phyloP scores from a whole-genome alignment of 2,888 invertebrate genomes.

The Monochamus alternatus region DNA sequence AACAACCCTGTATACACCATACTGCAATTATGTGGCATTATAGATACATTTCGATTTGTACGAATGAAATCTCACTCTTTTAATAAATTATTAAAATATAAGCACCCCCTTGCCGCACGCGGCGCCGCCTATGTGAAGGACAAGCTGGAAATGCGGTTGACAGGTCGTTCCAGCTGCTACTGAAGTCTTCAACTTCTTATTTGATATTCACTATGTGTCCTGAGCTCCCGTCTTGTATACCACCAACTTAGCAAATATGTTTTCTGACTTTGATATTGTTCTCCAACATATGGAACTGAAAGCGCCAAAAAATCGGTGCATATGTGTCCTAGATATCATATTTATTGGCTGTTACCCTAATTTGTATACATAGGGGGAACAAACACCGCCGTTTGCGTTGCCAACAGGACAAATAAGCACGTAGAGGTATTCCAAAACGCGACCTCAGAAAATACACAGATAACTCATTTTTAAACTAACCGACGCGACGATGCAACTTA shows the following conservation, averaged over 20 bases:
- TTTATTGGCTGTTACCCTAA: conserved; percentile 37
- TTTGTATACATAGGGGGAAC: conserved; percentile 39
- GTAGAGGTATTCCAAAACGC: neutral
- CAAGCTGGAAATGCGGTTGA: conserved; percentile 66
- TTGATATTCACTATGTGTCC: conserved; percentile 68
- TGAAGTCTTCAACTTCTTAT: conserved; percentile 69
- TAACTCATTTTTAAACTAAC: too few species aligned
- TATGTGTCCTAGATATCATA: conserved; percentile 45
- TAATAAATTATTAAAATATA: conserved; percentile 6
- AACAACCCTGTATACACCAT: too few species aligned
- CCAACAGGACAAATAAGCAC: conserved; percentile 25
- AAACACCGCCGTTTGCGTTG: conserved; percentile 33
- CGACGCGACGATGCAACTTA: too few species aligned
- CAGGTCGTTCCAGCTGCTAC: conserved; percentile 67
- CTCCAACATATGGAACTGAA: conserved; percentile 47
- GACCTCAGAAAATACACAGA: too few species aligned
- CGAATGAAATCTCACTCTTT: neutral
- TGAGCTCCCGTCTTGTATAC: conserved; percentile 63
- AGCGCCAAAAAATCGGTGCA: conserved; percentile 41
- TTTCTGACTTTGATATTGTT: conserved; percentile 63
- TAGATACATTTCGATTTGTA: too few species aligned
- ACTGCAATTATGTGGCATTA: too few species aligned
- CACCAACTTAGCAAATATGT: conserved; percentile 65
- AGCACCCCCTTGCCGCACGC: neutral
- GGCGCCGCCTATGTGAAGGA: conserved; percentile 58